Base-by-base conservation (phyloP, 2,113 vertebrate genomes). In the Tauraco erythrolophus region DNA sequence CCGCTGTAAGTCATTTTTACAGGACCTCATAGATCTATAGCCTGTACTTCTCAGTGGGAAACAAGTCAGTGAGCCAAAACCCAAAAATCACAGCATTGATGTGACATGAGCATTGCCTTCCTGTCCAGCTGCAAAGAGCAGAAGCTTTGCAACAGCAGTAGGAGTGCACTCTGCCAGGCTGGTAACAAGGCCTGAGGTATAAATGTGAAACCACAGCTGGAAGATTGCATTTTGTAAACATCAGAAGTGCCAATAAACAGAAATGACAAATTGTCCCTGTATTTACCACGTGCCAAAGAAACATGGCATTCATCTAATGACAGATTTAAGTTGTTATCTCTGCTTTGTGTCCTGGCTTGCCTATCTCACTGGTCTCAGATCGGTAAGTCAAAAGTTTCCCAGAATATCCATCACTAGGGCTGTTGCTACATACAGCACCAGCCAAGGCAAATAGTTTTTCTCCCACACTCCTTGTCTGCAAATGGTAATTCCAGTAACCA, bases 121-220 rank as follows among this genome's bases (percentile, higher is more conserved):
- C 33, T 23, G 41, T 17, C n/a, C 77, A 61, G 37, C 23, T 27
- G 39, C 43, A 2, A 10, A 53, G 51, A 79, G 31, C 51, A 68
- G 33, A 2, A 51, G 25, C 24, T 54, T 43, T 51, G 28, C 7
- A 4, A 5, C 0, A 1, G n/a, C 3, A 3, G 5, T 25, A 30
- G 48, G 27, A 25, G 28, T 0, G 0, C 0, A 3, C 39, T 77
- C 33, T 24, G 37, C 16, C 43, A 25, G 24, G 19, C 66, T 22
- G 41, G 14, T 37, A 61, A 31, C 33, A 25, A 58, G 27, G 57
- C 37, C 56, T 19, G 35, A 57, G 48, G 28, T 19, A 53, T 23
- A 27, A 27, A 3, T 9, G 19, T 24, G 33, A 46, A 66, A n/a
- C 8, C 54, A 39, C 80, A 70, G 56, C 72, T 35, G 43, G 45